Evolutionary conservation across 92 coral and sea anemone species (phyloP).

Genomic region (Epizoanthus fatuus): DNA sequence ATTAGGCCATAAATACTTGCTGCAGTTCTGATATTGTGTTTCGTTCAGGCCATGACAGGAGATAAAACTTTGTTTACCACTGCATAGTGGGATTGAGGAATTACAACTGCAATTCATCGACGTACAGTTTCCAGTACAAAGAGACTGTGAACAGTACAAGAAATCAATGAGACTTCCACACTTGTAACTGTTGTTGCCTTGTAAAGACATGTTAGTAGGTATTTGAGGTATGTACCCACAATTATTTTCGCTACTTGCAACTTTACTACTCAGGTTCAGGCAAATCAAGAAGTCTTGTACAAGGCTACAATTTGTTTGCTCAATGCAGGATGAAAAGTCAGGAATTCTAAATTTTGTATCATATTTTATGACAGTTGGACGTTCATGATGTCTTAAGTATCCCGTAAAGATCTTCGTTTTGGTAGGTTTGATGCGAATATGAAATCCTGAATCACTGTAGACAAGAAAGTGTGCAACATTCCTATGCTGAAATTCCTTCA

Average conservation of each 20-base stretch:
- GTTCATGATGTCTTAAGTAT: constrained; percentile 1
- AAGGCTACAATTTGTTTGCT: constrained; percentile 11
- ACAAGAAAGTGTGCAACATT: no score
- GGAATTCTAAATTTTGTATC: constrained; percentile 24
- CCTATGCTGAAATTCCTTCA: no score
- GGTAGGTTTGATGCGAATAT: constrained; percentile 24
- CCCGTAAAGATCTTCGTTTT: constrained; percentile 20
- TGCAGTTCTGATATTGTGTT: constrained; percentile 11
- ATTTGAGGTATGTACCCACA: constrained; percentile 5
- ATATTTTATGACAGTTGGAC: constrained; percentile 12
- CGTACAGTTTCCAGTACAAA: neutral
- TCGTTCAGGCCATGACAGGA: neutral
- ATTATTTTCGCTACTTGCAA: neutral
- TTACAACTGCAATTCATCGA: neutral
- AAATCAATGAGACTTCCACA: constrained; percentile 5
- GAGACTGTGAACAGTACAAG: neutral
- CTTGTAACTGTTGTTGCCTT: no score
- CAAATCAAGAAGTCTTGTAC: constrained; percentile 27
- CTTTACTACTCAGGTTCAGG: constrained; percentile 9
- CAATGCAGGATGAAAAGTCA: constrained; percentile 22
- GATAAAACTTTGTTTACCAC: constrained; percentile 10
- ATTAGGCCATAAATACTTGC: neutral
- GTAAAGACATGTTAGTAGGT: neutral
- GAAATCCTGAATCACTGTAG: constrained; percentile 39
- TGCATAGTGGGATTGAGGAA: neutral